A percentile compares a stretch with the other conserved stretches of the same genome.
These are phyloP conservation scores for Pomatostomus ruficeps DNA, from an alignment of 2,113 vertebrate genomes.

Conservation along the genomic window DNA sequence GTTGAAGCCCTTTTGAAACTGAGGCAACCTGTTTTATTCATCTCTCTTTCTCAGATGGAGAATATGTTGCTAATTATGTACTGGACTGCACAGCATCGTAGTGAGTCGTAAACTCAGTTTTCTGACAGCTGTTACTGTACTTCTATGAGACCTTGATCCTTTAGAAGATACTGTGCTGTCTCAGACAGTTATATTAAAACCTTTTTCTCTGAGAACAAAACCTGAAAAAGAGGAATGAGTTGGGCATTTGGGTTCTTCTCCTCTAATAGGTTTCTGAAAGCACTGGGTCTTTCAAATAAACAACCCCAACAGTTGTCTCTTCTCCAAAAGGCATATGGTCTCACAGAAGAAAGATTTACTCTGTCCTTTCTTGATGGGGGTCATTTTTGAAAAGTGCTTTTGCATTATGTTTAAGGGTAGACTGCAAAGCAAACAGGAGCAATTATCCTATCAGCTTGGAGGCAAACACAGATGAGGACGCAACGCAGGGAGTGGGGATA, in stretches of 20 bases:
- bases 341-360: neutral
- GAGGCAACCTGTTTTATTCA: slow-evolving; percentile 18
- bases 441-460: neutral
- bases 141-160: slow-evolving; percentile 59
- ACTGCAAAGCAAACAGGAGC: neutral
- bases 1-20: slow-evolving; percentile 38
- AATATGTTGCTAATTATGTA: slow-evolving; percentile 62
- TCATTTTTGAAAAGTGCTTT: neutral
- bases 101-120: slow-evolving; percentile 28
- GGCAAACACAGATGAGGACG: neutral
- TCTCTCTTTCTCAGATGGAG: neutral
- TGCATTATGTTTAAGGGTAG: neutral
- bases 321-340: neutral
- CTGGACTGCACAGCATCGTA: slow-evolving; percentile 21
- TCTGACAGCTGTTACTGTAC: slow-evolving; percentile 57
- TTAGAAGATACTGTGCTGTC: slow-evolving; percentile 26
- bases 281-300: neutral
- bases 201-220: neutral
- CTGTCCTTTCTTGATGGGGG: neutral
- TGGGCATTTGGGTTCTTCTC: neutral
- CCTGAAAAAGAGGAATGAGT: neutral
- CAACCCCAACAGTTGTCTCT: neutral
- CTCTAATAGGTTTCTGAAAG: neutral
- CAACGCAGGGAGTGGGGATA: rapidly evolving
- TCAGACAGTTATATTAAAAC: slow-evolving; percentile 42